Conservation (phyloP, 1,140 invertebrate species). For the Leptinotarsa lineolata region DNA sequence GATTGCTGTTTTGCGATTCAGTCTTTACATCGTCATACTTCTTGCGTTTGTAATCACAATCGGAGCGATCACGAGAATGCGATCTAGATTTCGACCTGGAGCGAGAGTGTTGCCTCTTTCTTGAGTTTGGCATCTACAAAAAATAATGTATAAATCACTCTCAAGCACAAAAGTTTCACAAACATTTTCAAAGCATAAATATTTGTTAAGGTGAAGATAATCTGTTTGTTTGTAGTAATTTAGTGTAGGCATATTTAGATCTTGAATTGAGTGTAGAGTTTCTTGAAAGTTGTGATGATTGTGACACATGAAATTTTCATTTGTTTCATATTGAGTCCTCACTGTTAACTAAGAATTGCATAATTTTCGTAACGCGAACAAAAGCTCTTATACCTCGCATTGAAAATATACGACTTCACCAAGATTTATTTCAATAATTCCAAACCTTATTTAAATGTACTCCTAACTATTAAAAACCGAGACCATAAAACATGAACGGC, state of each 20-base stretch:
- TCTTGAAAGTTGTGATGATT: slow-evolving; percentile 7
- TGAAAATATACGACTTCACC: no score
- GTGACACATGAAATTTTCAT: background rate
- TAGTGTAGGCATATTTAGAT: slow-evolving; percentile 3
- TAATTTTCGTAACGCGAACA: background rate
- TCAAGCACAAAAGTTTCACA: background rate
- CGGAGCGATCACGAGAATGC: slow-evolving; percentile 53
- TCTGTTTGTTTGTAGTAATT: background rate
- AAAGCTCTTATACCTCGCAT: background rate
- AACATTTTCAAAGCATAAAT: slow-evolving; percentile 1
- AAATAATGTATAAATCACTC: background rate
- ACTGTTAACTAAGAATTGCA: background rate
- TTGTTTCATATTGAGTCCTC: background rate
- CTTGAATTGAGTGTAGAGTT: background rate
- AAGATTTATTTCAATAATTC: no score
- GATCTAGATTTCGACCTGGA: slow-evolving; percentile 64
- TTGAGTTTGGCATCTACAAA: slow-evolving; percentile 77
- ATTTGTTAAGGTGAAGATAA: background rate
- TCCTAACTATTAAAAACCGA: no score
- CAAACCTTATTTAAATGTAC: no score
- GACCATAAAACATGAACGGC: no score
- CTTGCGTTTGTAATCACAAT: slow-evolving; percentile 35
- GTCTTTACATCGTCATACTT: slow-evolving; percentile 53
- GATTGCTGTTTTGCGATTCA: slow-evolving; percentile 62
- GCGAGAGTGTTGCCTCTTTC: slow-evolving; percentile 73